These are phyloP conservation scores for Leucosticte australis DNA, from an alignment of 2,113 vertebrate genomes.

Conservation along the genomic window DNA sequence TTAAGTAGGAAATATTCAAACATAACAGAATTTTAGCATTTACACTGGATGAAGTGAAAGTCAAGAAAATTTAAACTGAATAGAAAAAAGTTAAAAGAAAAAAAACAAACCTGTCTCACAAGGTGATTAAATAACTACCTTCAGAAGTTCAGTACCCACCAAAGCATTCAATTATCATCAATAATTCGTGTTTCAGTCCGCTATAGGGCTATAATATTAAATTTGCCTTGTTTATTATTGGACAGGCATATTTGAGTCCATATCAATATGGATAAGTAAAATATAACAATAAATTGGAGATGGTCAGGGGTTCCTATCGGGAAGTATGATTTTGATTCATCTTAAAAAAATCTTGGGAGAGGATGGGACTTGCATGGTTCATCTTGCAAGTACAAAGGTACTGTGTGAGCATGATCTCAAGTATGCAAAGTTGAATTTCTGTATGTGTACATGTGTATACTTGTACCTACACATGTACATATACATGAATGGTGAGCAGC, in stretches of 20 bases:
- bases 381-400: not conserved
- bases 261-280: not conserved
- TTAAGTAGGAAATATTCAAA: not conserved
- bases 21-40: not conserved
- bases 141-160: not conserved
- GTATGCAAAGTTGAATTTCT: not conserved
- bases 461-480: accelerated
- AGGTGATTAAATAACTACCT: not conserved
- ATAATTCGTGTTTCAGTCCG: not conserved
- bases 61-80: not conserved
- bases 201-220: not conserved
- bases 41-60: not conserved
- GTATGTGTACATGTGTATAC: accelerated
- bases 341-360: not conserved
- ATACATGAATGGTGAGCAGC: not conserved
- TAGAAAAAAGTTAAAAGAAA: not conserved
- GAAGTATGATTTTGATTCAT: not conserved
- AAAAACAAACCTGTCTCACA: not conserved
- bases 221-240: not conserved
- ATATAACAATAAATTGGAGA: not conserved
- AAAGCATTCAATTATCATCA: not conserved
- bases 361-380: not conserved
- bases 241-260: not conserved
- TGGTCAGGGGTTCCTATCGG: not conserved
- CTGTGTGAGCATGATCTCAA: not conserved